phyloP scores from a whole-genome alignment of 2,888 invertebrate species.

The Sepioteuthis lessoniana region DNA sequence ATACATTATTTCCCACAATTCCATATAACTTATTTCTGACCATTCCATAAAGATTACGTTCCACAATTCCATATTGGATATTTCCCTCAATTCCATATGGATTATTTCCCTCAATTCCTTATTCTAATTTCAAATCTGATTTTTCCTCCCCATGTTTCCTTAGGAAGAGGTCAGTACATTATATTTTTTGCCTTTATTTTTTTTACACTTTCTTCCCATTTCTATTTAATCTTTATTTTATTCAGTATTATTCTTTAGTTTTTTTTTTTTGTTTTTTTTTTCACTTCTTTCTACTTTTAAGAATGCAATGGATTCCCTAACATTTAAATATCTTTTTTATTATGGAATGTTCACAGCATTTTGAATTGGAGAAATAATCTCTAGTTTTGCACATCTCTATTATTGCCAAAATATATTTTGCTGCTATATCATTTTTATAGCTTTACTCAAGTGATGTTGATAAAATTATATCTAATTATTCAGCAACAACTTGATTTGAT shows the following conservation, averaged over 20 bases:
- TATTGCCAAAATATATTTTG: neutral
- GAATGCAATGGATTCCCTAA: neutral
- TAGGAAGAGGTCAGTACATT: constrained; percentile 50
- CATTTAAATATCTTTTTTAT: neutral
- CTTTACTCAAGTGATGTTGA: neutral
- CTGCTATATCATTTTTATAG: neutral
- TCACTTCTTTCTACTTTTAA: neutral
- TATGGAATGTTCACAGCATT: neutral
- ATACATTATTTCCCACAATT: too few species aligned
- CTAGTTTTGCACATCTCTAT: neutral
- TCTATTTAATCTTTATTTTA: neutral
- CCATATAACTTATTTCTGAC: too few species aligned
- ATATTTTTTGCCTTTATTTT: neutral
- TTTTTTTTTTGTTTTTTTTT: neutral
- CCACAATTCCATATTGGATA: neutral
- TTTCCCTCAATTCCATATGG: neutral
- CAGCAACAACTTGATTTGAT: too few species aligned
- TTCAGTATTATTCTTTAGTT: neutral
- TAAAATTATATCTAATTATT: neutral
- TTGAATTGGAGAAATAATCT: neutral
- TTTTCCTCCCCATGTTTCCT: constrained; percentile 35
- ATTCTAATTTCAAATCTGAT: neutral
- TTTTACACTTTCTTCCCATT: neutral
- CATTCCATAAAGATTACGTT: too few species aligned
- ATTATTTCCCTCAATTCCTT: neutral